Conservation (phyloP, 1,140 invertebrate species). For the Trypoxylus dichotomus region DNA sequence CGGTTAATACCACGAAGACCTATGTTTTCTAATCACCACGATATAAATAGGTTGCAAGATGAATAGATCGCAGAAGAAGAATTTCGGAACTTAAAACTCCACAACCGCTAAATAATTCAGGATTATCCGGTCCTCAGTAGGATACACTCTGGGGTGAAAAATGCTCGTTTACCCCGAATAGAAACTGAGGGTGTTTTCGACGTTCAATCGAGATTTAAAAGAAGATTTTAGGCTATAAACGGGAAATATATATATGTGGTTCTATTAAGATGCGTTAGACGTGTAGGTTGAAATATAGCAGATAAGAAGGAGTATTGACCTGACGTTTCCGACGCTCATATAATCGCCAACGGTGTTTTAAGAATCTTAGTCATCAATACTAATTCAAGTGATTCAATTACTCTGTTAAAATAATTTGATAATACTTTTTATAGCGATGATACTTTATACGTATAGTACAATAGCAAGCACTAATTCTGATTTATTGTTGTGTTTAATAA, state of each 20-base stretch:
- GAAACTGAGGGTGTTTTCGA: not conserved
- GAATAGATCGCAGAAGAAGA: conserved; percentile 9
- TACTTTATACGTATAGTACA: not conserved
- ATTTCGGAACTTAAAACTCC: conserved; percentile 10
- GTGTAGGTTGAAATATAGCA: not conserved
- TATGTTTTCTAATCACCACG: conserved; percentile 3
- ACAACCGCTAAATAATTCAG: conserved; percentile 18
- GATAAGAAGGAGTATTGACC: conserved; percentile 16
- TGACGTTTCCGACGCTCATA: not conserved
- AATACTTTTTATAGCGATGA: not conserved
- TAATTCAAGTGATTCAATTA: conserved; percentile 10
- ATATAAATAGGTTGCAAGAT: conserved; percentile 18
- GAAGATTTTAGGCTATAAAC: conserved; percentile 10
- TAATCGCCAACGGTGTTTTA: not conserved
- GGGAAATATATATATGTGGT: conserved; percentile 4
- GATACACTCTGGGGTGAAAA: conserved; percentile 6
- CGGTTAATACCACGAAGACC: conserved; percentile 1
- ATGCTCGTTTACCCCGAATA: conserved; percentile 16
- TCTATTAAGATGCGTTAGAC: conserved; percentile 2
- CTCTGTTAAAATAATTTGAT: not conserved
- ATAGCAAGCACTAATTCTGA: not conserved
- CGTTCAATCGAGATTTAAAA: conserved; percentile 24
- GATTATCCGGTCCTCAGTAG: conserved; percentile 3
- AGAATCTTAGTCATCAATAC: not conserved
- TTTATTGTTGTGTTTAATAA: conserved; percentile 21